Conservation (phyloP, 2,113 vertebrate species). For the Theristicus caerulescens region DNA sequence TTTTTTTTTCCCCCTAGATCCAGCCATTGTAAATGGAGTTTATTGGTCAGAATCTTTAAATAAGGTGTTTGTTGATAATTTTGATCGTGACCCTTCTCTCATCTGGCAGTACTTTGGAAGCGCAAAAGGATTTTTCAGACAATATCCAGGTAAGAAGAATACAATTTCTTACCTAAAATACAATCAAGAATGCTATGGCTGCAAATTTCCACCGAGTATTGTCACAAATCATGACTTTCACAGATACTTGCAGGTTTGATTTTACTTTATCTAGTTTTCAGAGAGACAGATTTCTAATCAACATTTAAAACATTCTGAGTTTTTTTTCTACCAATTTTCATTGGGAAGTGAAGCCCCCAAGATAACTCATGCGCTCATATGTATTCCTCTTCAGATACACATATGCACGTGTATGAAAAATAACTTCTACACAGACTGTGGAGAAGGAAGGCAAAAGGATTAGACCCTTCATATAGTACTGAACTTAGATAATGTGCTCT, state of each 20-base stretch:
- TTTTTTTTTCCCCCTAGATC: slow-evolving; percentile 72
- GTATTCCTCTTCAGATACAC: not conserved
- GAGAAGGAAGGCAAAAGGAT: not conserved
- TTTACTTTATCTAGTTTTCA: not conserved
- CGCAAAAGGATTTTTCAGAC: slow-evolving; percentile 97
- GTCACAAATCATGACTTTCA: not conserved
- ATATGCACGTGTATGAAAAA: not conserved
- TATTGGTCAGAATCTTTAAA: slow-evolving; percentile 99
- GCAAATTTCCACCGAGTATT: not conserved
- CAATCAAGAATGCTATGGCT: not conserved
- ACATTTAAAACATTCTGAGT: accelerated
- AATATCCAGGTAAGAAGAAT: slow-evolving; percentile 91
- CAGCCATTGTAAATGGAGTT: slow-evolving; percentile 95
- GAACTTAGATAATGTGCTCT: not conserved
- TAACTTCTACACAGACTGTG: not conserved
- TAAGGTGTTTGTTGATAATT: slow-evolving; percentile 98
- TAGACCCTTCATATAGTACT: not conserved
- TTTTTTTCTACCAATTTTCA: not conserved
- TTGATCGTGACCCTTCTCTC: slow-evolving; percentile 94
- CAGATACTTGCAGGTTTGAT: not conserved
- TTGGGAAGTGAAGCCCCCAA: not conserved
- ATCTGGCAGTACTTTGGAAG: slow-evolving; percentile 99
- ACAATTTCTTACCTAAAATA: not conserved
- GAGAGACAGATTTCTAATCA: not conserved
- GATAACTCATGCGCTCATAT: not conserved